Evolutionary conservation across 2,888 invertebrate species (phyloP), one percentile per base, ranked within the genome.

Genomic region (Melieria omissa): DNA sequence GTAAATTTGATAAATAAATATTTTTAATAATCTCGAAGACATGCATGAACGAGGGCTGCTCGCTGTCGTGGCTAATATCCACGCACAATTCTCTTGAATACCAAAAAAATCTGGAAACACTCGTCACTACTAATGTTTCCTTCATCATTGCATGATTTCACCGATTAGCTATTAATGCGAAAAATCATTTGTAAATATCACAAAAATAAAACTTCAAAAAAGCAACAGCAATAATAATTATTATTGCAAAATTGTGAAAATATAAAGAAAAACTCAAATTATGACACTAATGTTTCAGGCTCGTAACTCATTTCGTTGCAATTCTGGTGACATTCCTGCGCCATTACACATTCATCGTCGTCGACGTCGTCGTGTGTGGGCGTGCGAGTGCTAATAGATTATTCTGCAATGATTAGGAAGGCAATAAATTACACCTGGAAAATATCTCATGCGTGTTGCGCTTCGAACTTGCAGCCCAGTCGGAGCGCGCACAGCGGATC

Each of bases 391-490:
- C 78, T 83, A 84, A 84, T 84, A 84, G 83, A 84, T 84, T 84
- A 83, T 85, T 84, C 82, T 80, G 84, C 83, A 85, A 84, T 81
- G 84, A 84, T 84, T 84, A 85, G 83, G 78, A 79, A 82, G 77
- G 81, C 82, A 81, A 85, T 85, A 83, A 85, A 86, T 83, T 81
- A 80, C 86, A 86, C 85, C 85, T 86, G 86, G 73, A 78, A 69
- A 74, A 73, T 81, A 79, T 86, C 86, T 81, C 85, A 86, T 85
- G 86, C 85, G 82, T 83, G 84, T 76, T 76, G 54, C 29, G 29
- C 29, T 29, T 29, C 29, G 29, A 29, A 29, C 29, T 29, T 29
- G 29, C 29, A 29, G 29, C 3, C 29, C 29, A 29, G 29, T 3
- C 29, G 29, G 29, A 29, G 2, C 29, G 29, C 29, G 29, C 2